phyloP scores from a whole-genome alignment of 2,797 vertebrate genomes.

The Odontamblyopus rebecca region DNA sequence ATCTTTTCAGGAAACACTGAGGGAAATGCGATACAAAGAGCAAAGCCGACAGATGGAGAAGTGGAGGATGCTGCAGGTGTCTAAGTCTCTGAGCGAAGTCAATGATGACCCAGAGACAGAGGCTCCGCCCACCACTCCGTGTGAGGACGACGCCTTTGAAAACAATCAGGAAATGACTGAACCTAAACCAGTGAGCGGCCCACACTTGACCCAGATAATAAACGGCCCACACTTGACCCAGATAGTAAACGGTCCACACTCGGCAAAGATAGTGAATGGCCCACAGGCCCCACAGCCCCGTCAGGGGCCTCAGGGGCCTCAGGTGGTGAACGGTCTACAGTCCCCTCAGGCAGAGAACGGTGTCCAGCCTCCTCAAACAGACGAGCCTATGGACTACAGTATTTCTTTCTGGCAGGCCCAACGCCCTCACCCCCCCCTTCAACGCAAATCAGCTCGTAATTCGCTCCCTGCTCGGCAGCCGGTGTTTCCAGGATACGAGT shows the following conservation, averaged over 20 bases:
- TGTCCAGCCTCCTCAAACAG: slow-evolving; percentile 8
- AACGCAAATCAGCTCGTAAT: background rate
- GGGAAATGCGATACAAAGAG: slow-evolving; percentile 58
- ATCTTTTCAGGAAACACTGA: slow-evolving; percentile 59
- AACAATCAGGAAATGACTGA: slow-evolving; percentile 29
- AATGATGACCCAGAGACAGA: slow-evolving; percentile 27
- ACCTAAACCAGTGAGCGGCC: slow-evolving; percentile 33
- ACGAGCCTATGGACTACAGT: background rate
- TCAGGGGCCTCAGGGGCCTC: slow-evolving; percentile 16
- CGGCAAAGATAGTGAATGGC: background rate
- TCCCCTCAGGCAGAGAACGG: slow-evolving; percentile 36
- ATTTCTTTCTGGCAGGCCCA: background rate
- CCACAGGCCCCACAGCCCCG: background rate
- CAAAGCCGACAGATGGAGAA: slow-evolving; percentile 43
- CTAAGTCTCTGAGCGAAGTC: slow-evolving; percentile 20
- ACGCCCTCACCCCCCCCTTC: background rate
- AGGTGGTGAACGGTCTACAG: slow-evolving; percentile 35
- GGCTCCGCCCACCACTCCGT: slow-evolving; percentile 13
- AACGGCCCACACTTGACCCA: background rate
- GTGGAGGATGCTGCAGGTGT: slow-evolving; percentile 38
- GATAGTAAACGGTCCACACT: slow-evolving; percentile 34
- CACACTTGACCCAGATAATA: background rate
- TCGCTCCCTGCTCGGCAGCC: background rate
- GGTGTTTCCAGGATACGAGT: slow-evolving; percentile 22
- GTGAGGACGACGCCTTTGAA: slow-evolving; percentile 21